phyloP scores from a whole-genome alignment of 2,797 vertebrate genomes.

The Gephyroberyx darwinii region DNA sequence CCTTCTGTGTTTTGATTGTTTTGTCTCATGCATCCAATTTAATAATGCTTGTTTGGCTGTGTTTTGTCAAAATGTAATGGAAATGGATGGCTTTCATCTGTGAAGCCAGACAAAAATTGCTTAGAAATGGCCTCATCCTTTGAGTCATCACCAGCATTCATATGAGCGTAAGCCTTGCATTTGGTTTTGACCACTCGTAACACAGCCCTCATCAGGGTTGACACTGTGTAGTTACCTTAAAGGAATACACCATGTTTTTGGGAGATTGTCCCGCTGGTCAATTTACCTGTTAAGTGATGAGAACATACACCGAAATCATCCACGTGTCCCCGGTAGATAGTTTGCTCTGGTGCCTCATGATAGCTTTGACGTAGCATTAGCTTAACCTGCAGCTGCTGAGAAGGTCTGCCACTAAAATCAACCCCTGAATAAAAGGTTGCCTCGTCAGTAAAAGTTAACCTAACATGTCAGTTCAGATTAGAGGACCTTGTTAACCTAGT shows the following conservation, averaged over 20 bases:
- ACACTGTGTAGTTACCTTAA: constrained; percentile 4
- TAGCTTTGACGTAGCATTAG: not conserved
- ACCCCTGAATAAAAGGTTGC: not conserved
- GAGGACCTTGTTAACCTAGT: not conserved
- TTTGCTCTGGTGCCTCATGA: not conserved
- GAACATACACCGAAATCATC: too few species aligned
- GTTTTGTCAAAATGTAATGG: not conserved
- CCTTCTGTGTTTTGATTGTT: too few species aligned
- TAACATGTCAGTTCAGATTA: not conserved
- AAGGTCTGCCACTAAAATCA: not conserved
- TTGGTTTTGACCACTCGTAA: not conserved
- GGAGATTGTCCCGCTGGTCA: too few species aligned
- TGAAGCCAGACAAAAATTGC: not conserved
- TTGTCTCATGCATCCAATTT: not conserved
- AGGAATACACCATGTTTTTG: not conserved
- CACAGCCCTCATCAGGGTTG: not conserved
- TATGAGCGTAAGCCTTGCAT: not conserved
- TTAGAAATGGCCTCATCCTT: not conserved
- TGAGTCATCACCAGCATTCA: not conserved
- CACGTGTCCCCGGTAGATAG: too few species aligned
- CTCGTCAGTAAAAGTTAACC: not conserved
- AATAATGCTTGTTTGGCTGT: not conserved
- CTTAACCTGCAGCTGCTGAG: not conserved
- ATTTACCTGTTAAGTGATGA: too few species aligned
- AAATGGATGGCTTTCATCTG: not conserved